Percentiles rank a stretch among this genome's conserved stretches.
Evolutionary conservation across 2,888 invertebrate genomes (phyloP).

Genomic region (Sminthurinus aureus): DNA sequence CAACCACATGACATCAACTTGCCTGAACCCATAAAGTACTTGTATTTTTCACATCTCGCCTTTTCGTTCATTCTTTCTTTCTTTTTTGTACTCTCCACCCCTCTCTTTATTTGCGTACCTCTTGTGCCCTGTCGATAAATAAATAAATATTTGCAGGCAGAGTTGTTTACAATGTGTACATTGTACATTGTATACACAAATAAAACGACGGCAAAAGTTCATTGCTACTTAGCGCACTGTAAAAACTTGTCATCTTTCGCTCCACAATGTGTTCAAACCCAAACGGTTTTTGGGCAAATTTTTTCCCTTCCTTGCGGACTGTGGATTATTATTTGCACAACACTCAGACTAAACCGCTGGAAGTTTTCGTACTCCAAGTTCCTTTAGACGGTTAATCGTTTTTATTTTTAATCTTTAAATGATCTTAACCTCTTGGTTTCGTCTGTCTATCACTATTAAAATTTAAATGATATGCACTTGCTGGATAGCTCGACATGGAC

Average conservation of each 20-base stretch:
- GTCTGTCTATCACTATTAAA: no score
- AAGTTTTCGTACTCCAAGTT: no score
- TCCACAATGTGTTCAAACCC: not conserved
- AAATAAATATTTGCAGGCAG: not conserved
- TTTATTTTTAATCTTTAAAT: no score
- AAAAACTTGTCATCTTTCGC: not conserved
- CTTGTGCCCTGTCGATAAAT: not conserved
- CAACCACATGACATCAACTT: not conserved
- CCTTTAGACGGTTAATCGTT: no score
- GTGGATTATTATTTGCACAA: no score
- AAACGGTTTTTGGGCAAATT: not conserved
- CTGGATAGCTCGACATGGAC: no score
- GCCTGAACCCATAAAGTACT: not conserved
- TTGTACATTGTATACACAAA: not conserved
- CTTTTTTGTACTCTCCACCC: slow-evolving; percentile 3
- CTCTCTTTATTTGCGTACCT: not conserved
- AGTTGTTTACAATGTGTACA: slow-evolving; percentile 2
- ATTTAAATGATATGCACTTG: no score
- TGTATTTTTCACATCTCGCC: slow-evolving; percentile 2
- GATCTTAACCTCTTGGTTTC: no score
- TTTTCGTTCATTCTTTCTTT: not conserved
- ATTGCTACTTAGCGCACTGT: slow-evolving; percentile 23
- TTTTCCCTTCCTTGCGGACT: no score
- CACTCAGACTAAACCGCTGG: no score
- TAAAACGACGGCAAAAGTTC: slow-evolving; percentile 5